Evolutionary conservation across 2,113 vertebrate genomes (phyloP).

Genomic region (Nothocercus julius): DNA sequence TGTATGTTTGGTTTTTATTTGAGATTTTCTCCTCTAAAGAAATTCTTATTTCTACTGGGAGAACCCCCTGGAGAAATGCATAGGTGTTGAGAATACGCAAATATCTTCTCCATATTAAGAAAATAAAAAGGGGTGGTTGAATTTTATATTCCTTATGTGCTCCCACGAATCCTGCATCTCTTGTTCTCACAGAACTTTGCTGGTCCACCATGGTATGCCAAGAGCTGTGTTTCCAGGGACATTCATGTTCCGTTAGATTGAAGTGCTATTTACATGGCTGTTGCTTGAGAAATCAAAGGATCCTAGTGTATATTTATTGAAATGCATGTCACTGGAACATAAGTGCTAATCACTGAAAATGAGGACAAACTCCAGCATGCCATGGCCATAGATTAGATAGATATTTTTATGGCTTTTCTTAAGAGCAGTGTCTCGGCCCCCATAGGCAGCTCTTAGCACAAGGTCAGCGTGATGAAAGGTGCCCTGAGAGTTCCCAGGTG

Average conservation of each 20-base stretch:
- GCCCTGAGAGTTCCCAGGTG: neutral
- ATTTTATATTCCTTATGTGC: accelerated
- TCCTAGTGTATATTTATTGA: accelerated
- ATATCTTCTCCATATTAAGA: accelerated
- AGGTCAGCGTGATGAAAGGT: neutral
- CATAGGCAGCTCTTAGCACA: accelerated
- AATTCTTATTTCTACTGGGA: neutral
- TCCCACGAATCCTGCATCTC: neutral
- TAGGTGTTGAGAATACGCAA: neutral
- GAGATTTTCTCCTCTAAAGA: neutral
- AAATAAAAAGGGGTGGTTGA: neutral
- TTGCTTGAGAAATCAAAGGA: neutral
- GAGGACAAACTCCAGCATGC: neutral
- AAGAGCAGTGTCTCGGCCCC: neutral
- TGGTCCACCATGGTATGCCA: accelerated
- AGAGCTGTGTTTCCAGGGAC: neutral
- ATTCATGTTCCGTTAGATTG: neutral
- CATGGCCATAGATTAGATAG: too few relatives aligned
- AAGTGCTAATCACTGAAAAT: neutral
- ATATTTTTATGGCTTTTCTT: neutral
- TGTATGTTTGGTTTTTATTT: neutral
- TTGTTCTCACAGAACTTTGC: accelerated
- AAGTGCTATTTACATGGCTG: neutral
- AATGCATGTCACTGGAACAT: accelerated
- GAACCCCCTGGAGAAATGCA: neutral